Evolutionary conservation across 2,888 invertebrate genomes (phyloP), one percentile per base, ranked within the genome.

Genomic region (Helobdella robusta): DNA sequence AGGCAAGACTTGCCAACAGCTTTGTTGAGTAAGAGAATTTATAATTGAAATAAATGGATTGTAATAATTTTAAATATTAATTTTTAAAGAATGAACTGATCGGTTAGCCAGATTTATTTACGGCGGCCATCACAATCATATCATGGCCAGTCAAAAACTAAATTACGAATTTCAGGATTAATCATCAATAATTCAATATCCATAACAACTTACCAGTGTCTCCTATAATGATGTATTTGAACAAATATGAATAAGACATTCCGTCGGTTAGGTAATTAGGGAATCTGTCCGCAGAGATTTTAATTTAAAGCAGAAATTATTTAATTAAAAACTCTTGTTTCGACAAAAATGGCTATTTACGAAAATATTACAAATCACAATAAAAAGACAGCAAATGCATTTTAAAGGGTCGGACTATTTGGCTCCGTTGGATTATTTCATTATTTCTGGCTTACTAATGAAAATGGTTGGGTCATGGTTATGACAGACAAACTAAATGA

Each of bases 1-100:
- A 99, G 85, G 83, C 98, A 99, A 74, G 98, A 99, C 81, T 99
- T 99, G 72, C 98, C 98, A 73, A 98, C 98, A 82, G 98, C 98
- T 94, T 77, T 65, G 79, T 80, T 73, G 70, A 71, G 40, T 18
- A 32, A 20, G 8, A 30, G 11, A 59, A 20, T 11, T 25, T 36
- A 28, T 15, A 44, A 44, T 8, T 35, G 6, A 23, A 28, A 46
- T 3, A 61, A 15, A 36, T 15, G 25, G 15, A 61, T 18, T 23
- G 6, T 54, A 46, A 8, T 46, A 28, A 60, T 11, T n/a, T 60
- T 15, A 8, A 40, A 40, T 40, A 15, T 8, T 15, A 32, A 6
- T 6, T 18, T n/a, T n/a, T n/a, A n/a, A n/a, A n/a, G n/a, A n/a
- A n/a, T n/a, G n/a, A n/a, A n/a, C n/a, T n/a, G n/a, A n/a, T n/a